Evolutionary conservation across 35 echinoderm and acorn worm species (phyloP).

Genomic region (Apostichopus californicus): DNA sequence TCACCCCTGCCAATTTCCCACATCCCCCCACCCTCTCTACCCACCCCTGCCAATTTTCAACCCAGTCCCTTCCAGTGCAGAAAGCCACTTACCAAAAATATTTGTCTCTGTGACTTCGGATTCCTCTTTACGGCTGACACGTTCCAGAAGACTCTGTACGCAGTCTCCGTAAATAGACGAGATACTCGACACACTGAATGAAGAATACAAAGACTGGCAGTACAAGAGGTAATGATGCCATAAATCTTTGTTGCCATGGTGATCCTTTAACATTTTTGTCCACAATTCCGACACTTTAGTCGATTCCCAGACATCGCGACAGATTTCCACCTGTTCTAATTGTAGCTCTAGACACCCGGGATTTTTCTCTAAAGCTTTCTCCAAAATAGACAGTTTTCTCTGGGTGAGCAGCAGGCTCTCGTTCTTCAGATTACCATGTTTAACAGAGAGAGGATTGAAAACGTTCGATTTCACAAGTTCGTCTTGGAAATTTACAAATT

Average conservation of each 20-base stretch:
- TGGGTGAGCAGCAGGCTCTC: slow-evolving; percentile 53
- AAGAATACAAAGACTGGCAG: slow-evolving; percentile 72
- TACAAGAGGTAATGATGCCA: slow-evolving; percentile 87
- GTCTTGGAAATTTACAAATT: slow-evolving; percentile 93
- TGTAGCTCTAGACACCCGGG: slow-evolving; percentile 69
- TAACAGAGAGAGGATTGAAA: background rate
- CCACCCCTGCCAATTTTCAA: background rate
- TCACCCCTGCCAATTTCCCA: too few relatives aligned
- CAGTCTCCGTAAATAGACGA: slow-evolving; percentile 69
- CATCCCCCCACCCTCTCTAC: too few relatives aligned
- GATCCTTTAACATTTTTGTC: slow-evolving; percentile 69
- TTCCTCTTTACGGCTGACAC: background rate
- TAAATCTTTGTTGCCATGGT: slow-evolving; percentile 62
- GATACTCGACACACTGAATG: slow-evolving; percentile 73
- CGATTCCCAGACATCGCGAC: slow-evolving; percentile 69
- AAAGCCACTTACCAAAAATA: slow-evolving; percentile 73
- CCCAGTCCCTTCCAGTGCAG: background rate
- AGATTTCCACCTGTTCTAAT: slow-evolving; percentile 82
- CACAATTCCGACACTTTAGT: slow-evolving; percentile 66
- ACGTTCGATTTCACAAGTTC: slow-evolving; percentile 27
- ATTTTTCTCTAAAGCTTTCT: slow-evolving; percentile 80
- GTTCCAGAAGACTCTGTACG: slow-evolving; percentile 47
- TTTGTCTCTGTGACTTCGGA: slow-evolving; percentile 20
- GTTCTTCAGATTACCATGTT: slow-evolving; percentile 21
- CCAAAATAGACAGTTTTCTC: slow-evolving; percentile 88